Evolutionary conservation across 2,797 vertebrate genomes (phyloP).

Genomic region (Macropus fuliginosus): DNA sequence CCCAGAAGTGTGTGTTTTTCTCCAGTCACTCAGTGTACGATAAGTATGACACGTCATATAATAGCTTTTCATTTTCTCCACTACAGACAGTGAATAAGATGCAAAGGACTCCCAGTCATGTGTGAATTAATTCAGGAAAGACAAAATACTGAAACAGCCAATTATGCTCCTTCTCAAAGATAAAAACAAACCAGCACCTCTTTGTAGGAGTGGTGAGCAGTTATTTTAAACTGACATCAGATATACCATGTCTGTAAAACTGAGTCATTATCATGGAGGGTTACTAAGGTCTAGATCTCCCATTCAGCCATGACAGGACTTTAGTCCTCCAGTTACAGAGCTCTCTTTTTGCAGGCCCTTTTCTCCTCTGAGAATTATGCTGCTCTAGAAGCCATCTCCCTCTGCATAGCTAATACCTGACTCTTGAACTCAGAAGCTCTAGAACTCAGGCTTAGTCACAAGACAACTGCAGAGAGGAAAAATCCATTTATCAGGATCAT

Average conservation of each 20-base stretch:
- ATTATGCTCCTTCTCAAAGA: background rate
- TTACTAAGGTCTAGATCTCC: background rate
- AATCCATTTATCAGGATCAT: background rate
- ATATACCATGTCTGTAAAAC: background rate
- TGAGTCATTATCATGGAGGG: background rate
- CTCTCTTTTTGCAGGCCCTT: background rate
- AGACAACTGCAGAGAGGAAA: background rate
- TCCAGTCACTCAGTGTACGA: background rate
- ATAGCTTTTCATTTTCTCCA: background rate
- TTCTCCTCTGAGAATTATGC: background rate
- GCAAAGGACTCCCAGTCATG: background rate
- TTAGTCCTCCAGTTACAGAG: background rate
- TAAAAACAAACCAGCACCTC: background rate
- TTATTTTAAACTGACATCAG: background rate
- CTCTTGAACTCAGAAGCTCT: background rate
- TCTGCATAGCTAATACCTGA: background rate
- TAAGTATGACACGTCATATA: background rate
- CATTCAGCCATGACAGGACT: background rate
- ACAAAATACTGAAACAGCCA: background rate
- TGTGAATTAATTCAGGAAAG: background rate
- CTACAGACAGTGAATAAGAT: background rate
- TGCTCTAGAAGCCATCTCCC: background rate
- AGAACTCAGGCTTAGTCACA: background rate
- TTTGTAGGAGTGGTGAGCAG: background rate
- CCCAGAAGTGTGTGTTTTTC: background rate